Conservation (phyloP, 2,113 vertebrate species). For the Chaetodon auriga region DNA sequence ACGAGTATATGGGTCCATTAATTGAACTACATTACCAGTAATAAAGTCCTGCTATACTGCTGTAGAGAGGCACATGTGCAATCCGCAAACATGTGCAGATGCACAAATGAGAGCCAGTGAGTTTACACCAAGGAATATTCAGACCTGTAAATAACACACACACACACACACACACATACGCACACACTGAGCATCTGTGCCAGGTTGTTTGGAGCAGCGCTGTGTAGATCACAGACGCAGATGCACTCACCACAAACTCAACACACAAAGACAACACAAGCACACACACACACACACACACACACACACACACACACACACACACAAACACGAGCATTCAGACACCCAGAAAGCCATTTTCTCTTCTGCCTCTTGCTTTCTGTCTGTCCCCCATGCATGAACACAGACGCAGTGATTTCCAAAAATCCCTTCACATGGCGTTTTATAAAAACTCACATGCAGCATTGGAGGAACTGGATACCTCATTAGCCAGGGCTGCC, state of each 20-base stretch:
- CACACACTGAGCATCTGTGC: slow-evolving; percentile 20
- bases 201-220: slow-evolving; percentile 37
- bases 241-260: slow-evolving; percentile 40
- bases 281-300: no score
- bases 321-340: background rate
- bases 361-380: background rate
- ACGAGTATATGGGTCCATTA: background rate
- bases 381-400: slow-evolving; percentile 7
- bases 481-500: slow-evolving; percentile 46
- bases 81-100: background rate
- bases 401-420: background rate
- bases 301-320: background rate
- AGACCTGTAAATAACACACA: slow-evolving; percentile 26
- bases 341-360: background rate
- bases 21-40: slow-evolving; percentile 1
- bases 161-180: background rate
- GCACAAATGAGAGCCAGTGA: background rate
- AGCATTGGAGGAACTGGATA: background rate
- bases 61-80: background rate
- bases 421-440: slow-evolving; percentile 5
- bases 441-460: slow-evolving; percentile 14
- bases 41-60: background rate
- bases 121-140: background rate
- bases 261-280: slow-evolving; percentile 21
- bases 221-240: slow-evolving; percentile 38